Evolutionary conservation across 2,888 invertebrate species (phyloP), one percentile per base, ranked within the genome.

Genomic region (Tiliacea citrago): DNA sequence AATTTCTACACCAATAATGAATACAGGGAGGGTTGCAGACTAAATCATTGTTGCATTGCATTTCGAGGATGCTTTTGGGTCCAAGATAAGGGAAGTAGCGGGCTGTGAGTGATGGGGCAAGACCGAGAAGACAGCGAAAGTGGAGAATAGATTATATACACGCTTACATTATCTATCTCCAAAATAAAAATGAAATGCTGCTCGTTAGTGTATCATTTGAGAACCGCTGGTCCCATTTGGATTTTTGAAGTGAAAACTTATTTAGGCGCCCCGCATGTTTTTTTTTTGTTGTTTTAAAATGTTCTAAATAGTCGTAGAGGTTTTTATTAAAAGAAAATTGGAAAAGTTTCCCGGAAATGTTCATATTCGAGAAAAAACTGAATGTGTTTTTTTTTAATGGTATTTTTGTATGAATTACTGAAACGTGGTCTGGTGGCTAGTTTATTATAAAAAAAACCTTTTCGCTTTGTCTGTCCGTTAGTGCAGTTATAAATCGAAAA

Each of bases 1-100:
- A 96, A 96, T 96, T 95, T 96, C 96, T 96, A 95, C 96, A 96
- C 96, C 95, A 93, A 93, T 95, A 96, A 96, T 96, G 96, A 96
- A 96, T 96, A 95, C 95, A 93, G 92, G 92, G 93, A 95, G 95
- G 95, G 95, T 94, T 93, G 91, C 87, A 90, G 88, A 91, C 95
- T 96, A 96, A 96, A 96, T 96, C 95, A 96, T 94, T 94, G 95
- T 93, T 95, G 93, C 93, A 91, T 95, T 95, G 95, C 95, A 94
- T 94, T 95, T 96, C 89, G 90, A 93, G 90, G 92, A 91, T 91
- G 91, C 86, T 89, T 53, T 21, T 29, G 66, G 53, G 75, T 35
- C 67, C 72, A 82, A 78, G 65, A 63, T 70, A 77, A 57, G 55
- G 68, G 79, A 67, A 21, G 29, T 45, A 73, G 87, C 83, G 86